Evolutionary conservation across 1,140 invertebrate species (phyloP), one percentile per base, ranked within the genome.

Genomic region (Drosophila melanica): DNA sequence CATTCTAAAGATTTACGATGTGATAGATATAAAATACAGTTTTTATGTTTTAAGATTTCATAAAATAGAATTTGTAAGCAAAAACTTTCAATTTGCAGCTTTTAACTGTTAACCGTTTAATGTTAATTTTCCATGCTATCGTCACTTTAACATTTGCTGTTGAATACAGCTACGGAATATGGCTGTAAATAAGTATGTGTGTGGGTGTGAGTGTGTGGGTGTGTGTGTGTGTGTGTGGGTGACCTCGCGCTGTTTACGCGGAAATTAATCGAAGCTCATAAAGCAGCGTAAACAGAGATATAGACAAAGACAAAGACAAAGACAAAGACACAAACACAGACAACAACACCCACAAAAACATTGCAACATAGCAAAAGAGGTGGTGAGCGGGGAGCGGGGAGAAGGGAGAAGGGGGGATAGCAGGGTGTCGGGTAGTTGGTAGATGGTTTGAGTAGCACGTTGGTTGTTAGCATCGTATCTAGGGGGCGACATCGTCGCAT

Each of bases 181-280:
- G 16, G 9, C 6, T 51, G 16, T 30, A 33, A 7, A 30, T 51
- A 50, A 30, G 9, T 11, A 10, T 18, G 2, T 16, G 18, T 35
- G 27, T 51, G 14, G 16, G 14, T 11, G 33, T 53, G 33, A 23
- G 53, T 45, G 14, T 58, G 9, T 58, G 55, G 12, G 23, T 58
- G 12, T 27, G 20, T 27, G 11, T 39, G 54, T 35, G 18, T 58
- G 42, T 35, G 18, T 58, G 37, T 59, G 11, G 16, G 23, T 8
- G 44, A 64, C 54, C 42, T 66, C 50, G 71, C 51, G 63, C 71
- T 63, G 66, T 87, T 85, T 86, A 63, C 82, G 82, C 75, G 79
- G 53, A 87, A 70, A 87, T 86, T 87, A 86, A 86, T 86, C 79
- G 82, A 81, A 82, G 75, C 78, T 81, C 79, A 86, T 86, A 81